Evolutionary conservation across 2,113 vertebrate genomes (phyloP).

Genomic region (Cyrtonyx montezumae): DNA sequence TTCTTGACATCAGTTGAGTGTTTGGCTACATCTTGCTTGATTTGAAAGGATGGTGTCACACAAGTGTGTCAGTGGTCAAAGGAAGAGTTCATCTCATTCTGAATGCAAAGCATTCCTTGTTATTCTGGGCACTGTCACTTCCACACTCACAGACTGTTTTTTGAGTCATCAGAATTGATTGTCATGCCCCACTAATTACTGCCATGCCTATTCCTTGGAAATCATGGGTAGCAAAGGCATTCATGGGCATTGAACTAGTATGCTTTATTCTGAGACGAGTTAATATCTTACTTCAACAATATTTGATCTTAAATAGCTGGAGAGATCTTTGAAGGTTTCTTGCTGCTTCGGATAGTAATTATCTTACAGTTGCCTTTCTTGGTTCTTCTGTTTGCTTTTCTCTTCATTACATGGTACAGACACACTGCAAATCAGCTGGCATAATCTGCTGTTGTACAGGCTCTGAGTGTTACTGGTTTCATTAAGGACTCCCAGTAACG

Average conservation of each 20-base stretch:
- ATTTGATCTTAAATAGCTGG: neutral
- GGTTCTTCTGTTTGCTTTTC: neutral
- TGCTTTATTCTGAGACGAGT: neutral
- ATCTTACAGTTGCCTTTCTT: neutral
- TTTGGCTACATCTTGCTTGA: neutral
- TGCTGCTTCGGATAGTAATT: neutral
- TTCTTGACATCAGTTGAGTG: neutral
- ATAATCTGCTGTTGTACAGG: neutral
- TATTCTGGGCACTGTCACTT: neutral
- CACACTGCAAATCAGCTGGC: neutral
- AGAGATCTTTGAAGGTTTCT: neutral
- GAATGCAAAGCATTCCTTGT: neutral
- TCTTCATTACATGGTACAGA: neutral
- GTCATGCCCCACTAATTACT: constrained; percentile 34
- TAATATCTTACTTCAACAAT: neutral
- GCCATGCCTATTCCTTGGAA: constrained; percentile 12
- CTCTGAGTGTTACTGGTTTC: neutral
- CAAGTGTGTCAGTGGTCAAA: neutral
- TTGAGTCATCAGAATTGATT: constrained; percentile 17
- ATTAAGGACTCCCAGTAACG: neutral
- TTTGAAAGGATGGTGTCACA: accelerated
- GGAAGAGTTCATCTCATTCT: neutral
- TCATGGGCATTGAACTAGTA: neutral
- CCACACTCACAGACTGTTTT: constrained; percentile 11
- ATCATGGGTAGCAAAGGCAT: neutral